A percentile compares a stretch with the other conserved stretches of the same genome.
Evolutionary conservation across 2,888 invertebrate species (phyloP).

Genomic region (Macaria notata): DNA sequence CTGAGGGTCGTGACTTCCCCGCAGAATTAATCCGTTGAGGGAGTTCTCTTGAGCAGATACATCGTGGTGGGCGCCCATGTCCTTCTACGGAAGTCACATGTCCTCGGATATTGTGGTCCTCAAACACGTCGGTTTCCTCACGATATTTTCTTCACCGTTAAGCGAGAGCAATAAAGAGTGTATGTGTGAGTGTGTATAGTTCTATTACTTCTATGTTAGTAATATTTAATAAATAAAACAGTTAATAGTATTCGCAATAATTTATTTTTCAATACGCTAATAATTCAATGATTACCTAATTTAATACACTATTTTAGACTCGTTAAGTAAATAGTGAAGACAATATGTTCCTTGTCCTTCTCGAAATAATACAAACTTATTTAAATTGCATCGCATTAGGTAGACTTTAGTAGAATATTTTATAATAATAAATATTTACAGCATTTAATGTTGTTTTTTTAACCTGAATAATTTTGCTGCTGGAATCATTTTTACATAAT

Average conservation of each 20-base stretch:
- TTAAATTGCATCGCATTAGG: constrained; percentile 35
- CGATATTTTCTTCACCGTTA: too few relatives aligned
- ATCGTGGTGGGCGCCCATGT: too few relatives aligned
- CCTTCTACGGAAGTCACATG: too few relatives aligned
- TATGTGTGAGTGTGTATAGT: too few relatives aligned
- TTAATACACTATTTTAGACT: constrained; percentile 64
- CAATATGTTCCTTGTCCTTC: constrained; percentile 48
- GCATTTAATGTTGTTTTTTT: constrained; percentile 15
- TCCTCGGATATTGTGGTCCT: too few relatives aligned
- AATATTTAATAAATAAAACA: constrained; percentile 1
- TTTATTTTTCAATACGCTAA: constrained; percentile 75
- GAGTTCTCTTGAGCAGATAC: too few relatives aligned
- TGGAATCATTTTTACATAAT: not conserved
- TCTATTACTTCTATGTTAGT: not conserved
- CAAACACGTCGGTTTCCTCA: too few relatives aligned
- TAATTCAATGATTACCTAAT: constrained; percentile 74
- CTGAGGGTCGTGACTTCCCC: too few relatives aligned
- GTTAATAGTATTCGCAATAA: constrained; percentile 62
- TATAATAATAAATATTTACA: constrained; percentile 31
- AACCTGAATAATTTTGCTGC: constrained; percentile 17
- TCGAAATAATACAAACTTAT: constrained; percentile 38
- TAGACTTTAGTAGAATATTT: constrained; percentile 31
- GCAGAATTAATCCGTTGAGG: too few relatives aligned
- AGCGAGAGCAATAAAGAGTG: too few relatives aligned
- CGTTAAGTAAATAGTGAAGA: constrained; percentile 73